Percentiles rank a stretch among this genome's conserved stretches.
phyloP scores from a whole-genome alignment of 2,113 vertebrate genomes.

The Pica pica region DNA sequence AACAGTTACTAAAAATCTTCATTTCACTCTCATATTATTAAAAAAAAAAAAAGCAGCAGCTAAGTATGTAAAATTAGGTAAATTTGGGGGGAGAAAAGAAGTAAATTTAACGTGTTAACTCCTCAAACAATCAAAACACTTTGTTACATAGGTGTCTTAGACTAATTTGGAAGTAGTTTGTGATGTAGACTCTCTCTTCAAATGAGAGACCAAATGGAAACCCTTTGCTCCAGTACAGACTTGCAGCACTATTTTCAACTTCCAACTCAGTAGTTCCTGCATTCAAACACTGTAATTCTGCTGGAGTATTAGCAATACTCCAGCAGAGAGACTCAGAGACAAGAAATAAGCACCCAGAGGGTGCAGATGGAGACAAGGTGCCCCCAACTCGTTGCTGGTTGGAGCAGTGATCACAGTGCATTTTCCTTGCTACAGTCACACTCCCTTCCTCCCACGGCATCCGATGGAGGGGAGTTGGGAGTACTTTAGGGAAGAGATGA shows the following conservation, averaged over 20 bases:
- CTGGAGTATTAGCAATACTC: background rate
- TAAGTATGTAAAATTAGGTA: background rate
- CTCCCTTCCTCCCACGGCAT: background rate
- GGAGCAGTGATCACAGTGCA: fast-evolving
- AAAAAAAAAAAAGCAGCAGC: background rate
- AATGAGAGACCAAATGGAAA: background rate
- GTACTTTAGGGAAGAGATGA: background rate
- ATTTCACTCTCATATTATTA: background rate
- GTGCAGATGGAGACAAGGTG: background rate
- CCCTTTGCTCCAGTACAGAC: background rate
- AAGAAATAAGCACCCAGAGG: background rate
- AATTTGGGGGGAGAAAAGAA: background rate
- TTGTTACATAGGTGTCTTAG: background rate
- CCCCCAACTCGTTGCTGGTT: background rate
- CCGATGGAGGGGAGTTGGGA: fast-evolving
- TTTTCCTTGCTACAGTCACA: fast-evolving
- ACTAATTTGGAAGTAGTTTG: background rate
- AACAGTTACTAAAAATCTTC: background rate
- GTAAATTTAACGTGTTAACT: background rate
- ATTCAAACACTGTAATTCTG: background rate
- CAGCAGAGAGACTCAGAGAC: background rate
- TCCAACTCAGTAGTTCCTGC: background rate
- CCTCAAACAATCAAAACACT: background rate
- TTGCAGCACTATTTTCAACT: background rate
- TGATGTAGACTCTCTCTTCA: background rate